Evolutionary conservation across 2,888 invertebrate species (phyloP).

Genomic region (Cataglyphis albicans): DNA sequence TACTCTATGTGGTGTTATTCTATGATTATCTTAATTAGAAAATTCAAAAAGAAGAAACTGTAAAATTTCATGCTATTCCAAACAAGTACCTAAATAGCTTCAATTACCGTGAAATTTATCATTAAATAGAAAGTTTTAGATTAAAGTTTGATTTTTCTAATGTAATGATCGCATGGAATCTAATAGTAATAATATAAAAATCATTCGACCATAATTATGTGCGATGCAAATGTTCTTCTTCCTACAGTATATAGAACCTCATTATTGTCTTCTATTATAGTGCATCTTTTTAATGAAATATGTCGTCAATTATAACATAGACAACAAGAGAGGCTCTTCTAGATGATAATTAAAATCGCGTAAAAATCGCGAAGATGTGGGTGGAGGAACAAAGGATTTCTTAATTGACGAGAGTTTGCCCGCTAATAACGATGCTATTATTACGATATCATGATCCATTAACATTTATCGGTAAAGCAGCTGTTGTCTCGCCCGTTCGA

Average conservation of each 20-base stretch:
- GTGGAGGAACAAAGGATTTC: constrained; percentile 67
- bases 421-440: constrained; percentile 66
- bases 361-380: constrained; percentile 62
- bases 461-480: constrained; percentile 74
- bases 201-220: background rate
- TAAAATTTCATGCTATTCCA: background rate
- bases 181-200: background rate
- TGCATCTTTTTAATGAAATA: constrained; percentile 19
- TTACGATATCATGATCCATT: constrained; percentile 71
- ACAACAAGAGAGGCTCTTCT: constrained; percentile 6
- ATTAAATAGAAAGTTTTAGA: background rate
- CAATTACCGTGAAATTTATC: background rate
- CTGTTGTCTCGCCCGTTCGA: constrained; percentile 70
- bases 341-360: constrained; percentile 21
- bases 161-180: background rate
- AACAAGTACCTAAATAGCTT: background rate
- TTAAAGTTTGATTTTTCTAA: background rate
- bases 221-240: background rate
- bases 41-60: background rate
- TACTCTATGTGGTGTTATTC: background rate
- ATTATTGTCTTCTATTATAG: background rate
- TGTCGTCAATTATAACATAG: constrained; percentile 23
- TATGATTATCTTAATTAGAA: background rate
- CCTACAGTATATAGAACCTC: background rate
- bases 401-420: constrained; percentile 61